These are phyloP conservation scores for Polyommatus icarus DNA, from an alignment of 2,888 invertebrate species.

Conservation along the genomic window DNA sequence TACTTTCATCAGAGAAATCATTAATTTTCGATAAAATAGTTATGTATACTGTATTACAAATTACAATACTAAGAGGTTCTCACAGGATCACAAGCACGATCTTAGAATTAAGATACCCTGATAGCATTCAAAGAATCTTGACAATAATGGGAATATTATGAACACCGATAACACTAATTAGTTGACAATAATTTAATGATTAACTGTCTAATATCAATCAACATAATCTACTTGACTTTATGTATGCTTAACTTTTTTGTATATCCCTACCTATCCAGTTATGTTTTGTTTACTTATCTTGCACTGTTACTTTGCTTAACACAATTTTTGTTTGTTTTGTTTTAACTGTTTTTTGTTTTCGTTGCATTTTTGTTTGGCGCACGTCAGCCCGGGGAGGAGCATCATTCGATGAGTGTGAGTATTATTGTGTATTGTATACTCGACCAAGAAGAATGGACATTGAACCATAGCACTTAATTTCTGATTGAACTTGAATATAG, in stretches of 20 bases:
- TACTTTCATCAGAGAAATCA: neutral
- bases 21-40: neutral
- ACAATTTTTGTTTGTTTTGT: constrained; percentile 62
- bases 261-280: neutral
- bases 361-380: constrained; percentile 76
- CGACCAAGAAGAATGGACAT: neutral
- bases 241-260: neutral
- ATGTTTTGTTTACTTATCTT: neutral
- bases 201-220: neutral
- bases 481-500: too few species aligned
- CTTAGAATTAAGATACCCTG: neutral
- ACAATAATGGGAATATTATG: constrained; percentile 22
- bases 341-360: constrained; percentile 71
- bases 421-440: constrained; percentile 38
- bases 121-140: constrained; percentile 20
- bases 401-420: constrained; percentile 88
- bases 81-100: constrained; percentile 17
- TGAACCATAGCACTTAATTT: neutral
- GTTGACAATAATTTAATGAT: neutral
- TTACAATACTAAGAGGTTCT: neutral
- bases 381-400: constrained; percentile 83
- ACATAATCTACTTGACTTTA: neutral
- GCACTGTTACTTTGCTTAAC: constrained; percentile 39
- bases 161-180: neutral
- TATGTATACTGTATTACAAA: neutral